A percentile compares a stretch with the other conserved stretches of the same genome.
Evolutionary conservation across 2,113 vertebrate species (phyloP).

Genomic region (Nipponia nippon): DNA sequence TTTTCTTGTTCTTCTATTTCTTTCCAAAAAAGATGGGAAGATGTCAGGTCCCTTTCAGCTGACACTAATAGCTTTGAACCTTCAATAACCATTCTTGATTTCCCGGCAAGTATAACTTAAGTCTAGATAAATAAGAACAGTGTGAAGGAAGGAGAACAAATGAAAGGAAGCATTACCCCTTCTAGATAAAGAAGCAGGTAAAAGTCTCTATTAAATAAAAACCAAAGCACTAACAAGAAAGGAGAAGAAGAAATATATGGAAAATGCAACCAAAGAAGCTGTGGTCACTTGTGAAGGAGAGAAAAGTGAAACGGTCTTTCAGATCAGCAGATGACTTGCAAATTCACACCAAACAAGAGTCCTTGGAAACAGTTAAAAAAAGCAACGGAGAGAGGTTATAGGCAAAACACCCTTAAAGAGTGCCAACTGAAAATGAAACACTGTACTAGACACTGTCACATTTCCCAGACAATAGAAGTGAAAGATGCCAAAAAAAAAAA

Average conservation of each 20-base stretch:
- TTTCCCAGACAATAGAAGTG: conserved; percentile 1
- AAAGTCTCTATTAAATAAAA: background rate
- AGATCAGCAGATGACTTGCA: background rate
- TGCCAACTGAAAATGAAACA: conserved; percentile 33
- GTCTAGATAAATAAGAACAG: background rate
- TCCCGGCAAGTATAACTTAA: background rate
- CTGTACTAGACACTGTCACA: background rate
- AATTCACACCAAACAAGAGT: background rate
- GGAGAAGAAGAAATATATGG: background rate
- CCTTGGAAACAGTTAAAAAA: background rate
- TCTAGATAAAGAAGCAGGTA: background rate
- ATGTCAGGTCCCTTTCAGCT: background rate
- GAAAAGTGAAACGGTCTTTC: background rate
- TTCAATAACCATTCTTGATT: background rate
- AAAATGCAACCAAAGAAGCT: background rate
- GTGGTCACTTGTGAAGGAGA: background rate
- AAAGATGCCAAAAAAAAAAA: background rate
- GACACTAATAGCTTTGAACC: background rate
- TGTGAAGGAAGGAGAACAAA: background rate
- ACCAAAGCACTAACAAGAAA: background rate
- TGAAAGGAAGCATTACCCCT: background rate
- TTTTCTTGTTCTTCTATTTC: background rate
- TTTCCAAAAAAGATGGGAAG: background rate
- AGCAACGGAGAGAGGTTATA: background rate
- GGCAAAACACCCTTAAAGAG: background rate